Percentiles rank a stretch among this genome's conserved stretches.
phyloP scores from a whole-genome alignment of 2,888 invertebrate species.

The Tetragonula carbonaria region DNA sequence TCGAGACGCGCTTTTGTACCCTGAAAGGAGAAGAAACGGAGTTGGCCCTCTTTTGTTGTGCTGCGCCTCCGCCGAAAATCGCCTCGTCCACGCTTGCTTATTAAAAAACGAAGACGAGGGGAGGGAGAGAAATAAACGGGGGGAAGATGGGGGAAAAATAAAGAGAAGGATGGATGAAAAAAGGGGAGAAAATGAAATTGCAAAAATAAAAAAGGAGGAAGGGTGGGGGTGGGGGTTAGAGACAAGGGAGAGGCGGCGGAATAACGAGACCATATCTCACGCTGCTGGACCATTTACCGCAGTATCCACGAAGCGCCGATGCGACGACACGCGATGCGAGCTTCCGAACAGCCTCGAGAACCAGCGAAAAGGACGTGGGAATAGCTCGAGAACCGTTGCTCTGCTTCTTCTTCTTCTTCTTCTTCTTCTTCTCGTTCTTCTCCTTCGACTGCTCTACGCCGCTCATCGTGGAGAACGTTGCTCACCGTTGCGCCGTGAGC shows the following conservation, averaged over 20 bases:
- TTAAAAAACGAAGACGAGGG: conserved; percentile 43
- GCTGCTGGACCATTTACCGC: conserved; percentile 45
- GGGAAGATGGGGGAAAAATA: neutral
- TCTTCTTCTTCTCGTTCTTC: neutral
- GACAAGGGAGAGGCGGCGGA: conserved; percentile 6
- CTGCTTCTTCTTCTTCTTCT: conserved; percentile 10
- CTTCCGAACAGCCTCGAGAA: conserved; percentile 42
- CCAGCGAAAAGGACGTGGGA: conserved; percentile 64
- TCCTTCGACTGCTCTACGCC: neutral
- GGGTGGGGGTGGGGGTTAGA: neutral
- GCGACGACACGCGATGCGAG: conserved; percentile 47
- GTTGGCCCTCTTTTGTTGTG: conserved; percentile 47
- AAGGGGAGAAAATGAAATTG: neutral
- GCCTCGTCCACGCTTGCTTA: conserved; percentile 43
- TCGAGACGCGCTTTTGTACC: conserved; percentile 58
- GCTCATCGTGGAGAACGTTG: conserved; percentile 12
- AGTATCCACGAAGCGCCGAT: conserved; percentile 28
- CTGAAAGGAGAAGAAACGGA: conserved; percentile 40
- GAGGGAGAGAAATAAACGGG: no score
- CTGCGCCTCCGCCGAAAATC: conserved; percentile 44
- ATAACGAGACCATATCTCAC: conserved; percentile 60
- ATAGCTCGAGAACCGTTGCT: conserved; percentile 53
- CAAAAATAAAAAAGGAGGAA: neutral
- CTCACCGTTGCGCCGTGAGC: conserved; percentile 1
- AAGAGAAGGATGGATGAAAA: neutral